These are phyloP conservation scores for Diloba caeruleocephala DNA, from an alignment of 2,888 invertebrate genomes.

Conservation along the genomic window DNA sequence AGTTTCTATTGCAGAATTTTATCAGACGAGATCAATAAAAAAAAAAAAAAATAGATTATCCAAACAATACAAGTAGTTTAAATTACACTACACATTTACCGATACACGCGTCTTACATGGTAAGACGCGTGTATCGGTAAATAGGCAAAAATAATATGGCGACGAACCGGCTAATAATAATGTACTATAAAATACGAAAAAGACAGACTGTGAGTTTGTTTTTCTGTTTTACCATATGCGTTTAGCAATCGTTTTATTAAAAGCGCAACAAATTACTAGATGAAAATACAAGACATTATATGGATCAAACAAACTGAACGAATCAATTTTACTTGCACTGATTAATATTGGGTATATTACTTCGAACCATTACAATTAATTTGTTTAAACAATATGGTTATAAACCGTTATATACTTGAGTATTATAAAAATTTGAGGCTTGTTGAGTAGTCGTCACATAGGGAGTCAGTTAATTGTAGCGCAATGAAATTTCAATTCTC, in stretches of 20 bases:
- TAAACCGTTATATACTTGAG: not conserved
- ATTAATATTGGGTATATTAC: not conserved
- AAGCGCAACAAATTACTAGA: not conserved
- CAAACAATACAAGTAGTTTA: no score
- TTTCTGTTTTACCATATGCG: not conserved
- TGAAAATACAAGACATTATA: conserved; percentile 9
- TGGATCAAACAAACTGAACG: conserved; percentile 18
- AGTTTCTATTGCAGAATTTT: no score
- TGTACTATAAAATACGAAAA: not conserved
- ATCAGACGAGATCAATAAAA: no score
- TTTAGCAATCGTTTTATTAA: not conserved
- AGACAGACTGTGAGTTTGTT: conserved; percentile 1
- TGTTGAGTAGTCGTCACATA: not conserved
- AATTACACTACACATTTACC: no score
- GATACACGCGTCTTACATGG: no score
- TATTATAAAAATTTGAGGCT: not conserved
- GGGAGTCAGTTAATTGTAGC: not conserved
- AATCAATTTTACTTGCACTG: conserved; percentile 25
- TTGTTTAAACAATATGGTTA: not conserved
- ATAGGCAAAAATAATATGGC: no score
- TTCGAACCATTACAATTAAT: not conserved
- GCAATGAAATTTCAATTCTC: conserved; percentile 13
- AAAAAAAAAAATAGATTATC: no score
- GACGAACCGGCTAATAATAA: no score
- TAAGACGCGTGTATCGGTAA: no score